Base-by-base conservation (phyloP, 2,797 vertebrate species). In the Bufotes viridis region DNA sequence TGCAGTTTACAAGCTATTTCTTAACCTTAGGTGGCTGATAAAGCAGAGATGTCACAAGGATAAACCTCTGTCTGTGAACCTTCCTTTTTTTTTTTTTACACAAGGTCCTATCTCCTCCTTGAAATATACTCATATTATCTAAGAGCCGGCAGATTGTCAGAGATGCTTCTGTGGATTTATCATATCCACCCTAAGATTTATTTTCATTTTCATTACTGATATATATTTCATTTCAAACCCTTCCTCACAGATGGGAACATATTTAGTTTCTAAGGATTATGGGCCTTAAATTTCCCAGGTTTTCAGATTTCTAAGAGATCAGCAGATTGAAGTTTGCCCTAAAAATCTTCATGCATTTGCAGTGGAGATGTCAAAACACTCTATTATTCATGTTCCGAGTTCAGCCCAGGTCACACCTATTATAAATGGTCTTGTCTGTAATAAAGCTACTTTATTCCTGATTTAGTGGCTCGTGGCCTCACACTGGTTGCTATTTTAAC, bases 181-280 rank as follows among this genome's bases (percentile, higher is more conserved):
- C 26, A 63, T 26, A 61, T 34, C 24, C 84, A 78, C 60, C 60
- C 49, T 63, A 34, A 79, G 53, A 87, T 80, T 87, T 87, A 80
- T 87, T 70, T 80, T 26, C n/a, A 57, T 78, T 78, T 86, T 51
- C 26, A 86, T 86, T 79, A 61, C 75, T 87, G 67, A 88, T 72
- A 87, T 5, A 8, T 80, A 86, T 58, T 80, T 69, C 75, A 67
- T 80, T 69, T 63, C 42, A 63, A 86, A 86, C 29, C 61, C 61
- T 69, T 17, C 81, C 22, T 49, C 84, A 81, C 20, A 67, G 74
- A 14, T 74, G 22, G 13, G 78, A 69, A 67, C 26, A 57, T 81
- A 67, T 70, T 81, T 78, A 65, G 86, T 85, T 85, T 81, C 61
- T 81, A 70, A 85, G 82, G 85, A 85, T 90, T 88, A 87, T 65